These are phyloP conservation scores for Philaethria dido DNA, from an alignment of 2,888 invertebrate genomes.

Conservation along the genomic window DNA sequence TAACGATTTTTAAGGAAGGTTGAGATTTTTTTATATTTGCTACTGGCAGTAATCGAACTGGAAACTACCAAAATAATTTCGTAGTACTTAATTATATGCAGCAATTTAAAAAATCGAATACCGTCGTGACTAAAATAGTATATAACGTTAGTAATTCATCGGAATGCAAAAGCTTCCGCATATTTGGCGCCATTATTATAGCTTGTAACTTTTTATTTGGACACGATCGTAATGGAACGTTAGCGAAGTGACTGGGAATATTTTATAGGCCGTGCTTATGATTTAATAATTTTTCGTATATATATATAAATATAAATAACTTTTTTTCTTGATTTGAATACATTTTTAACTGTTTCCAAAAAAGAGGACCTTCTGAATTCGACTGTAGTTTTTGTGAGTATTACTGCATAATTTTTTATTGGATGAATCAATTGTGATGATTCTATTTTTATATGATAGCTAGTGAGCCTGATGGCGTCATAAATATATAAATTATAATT, in stretches of 20 bases:
- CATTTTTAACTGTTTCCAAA: no score
- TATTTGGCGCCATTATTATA: conserved; percentile 40
- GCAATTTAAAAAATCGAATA: conserved; percentile 4
- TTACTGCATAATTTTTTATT: no score
- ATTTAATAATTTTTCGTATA: not conserved
- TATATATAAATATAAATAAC: no score
- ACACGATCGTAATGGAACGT: conserved; percentile 8
- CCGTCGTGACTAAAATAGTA: conserved; percentile 22
- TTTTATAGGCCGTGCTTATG: not conserved
- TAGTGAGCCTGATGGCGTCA: no score
- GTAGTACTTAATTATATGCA: conserved; percentile 2
- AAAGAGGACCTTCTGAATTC: no score
- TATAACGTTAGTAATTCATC: conserved; percentile 25
- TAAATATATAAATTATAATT: no score
- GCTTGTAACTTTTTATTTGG: conserved; percentile 27
- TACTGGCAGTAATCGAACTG: not conserved
- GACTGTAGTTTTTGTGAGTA: no score
- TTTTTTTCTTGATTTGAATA: no score
- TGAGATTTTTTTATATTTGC: no score
- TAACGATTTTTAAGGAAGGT: no score
- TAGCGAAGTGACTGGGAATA: not conserved
- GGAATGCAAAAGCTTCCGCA: conserved; percentile 51
- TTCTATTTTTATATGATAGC: no score
- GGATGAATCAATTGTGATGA: no score
- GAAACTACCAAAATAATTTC: not conserved